Evolutionary conservation across 2,113 vertebrate species (phyloP).

Genomic region (Proteles cristata): DNA sequence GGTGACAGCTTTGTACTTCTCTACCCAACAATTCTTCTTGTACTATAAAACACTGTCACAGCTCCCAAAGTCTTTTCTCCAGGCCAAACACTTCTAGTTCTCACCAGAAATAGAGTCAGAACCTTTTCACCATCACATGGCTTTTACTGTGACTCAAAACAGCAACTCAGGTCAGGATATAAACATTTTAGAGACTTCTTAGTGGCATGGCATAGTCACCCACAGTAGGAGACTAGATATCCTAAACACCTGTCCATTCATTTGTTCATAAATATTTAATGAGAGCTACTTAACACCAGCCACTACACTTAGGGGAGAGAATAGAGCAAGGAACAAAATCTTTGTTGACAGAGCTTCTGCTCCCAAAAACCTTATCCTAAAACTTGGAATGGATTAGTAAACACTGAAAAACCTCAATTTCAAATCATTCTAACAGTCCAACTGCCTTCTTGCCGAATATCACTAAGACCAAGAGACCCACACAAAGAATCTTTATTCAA

Average conservation of each 20-base stretch:
- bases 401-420: constrained; percentile 26
- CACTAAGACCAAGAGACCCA: neutral
- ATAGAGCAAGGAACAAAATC: neutral
- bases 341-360: neutral
- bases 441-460: neutral
- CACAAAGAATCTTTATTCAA: neutral
- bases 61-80: neutral
- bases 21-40: neutral
- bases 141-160: neutral
- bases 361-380: neutral
- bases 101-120: neutral
- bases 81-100: neutral
- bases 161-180: neutral
- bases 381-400: constrained; percentile 17
- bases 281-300: neutral
- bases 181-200: constrained; percentile 9
- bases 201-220: neutral
- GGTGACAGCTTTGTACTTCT: neutral
- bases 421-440: neutral
- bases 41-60: neutral
- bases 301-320: neutral
- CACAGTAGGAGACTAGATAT: neutral
- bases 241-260: neutral
- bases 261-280: neutral
- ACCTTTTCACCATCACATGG: neutral